Evolutionary conservation across 1,140 invertebrate species (phyloP).

Genomic region (Gryllus bimaculatus): DNA sequence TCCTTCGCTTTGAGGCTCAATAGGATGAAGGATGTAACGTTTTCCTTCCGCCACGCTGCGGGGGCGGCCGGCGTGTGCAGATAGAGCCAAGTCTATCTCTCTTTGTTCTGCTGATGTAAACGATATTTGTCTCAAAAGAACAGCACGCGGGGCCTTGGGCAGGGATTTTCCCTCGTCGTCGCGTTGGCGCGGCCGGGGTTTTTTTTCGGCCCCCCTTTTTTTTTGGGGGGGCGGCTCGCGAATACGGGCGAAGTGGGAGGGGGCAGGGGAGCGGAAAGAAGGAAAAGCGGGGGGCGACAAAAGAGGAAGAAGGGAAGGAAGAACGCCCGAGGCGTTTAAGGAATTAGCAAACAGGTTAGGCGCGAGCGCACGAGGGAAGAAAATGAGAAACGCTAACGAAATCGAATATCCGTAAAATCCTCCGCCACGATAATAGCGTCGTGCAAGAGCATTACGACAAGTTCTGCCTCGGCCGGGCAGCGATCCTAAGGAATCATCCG

Average conservation of each 20-base stretch:
- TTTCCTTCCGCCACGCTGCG: not conserved
- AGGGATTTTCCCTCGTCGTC: not conserved
- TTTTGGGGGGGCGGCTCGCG: not conserved
- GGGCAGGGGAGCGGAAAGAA: not conserved
- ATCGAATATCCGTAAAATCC: not conserved
- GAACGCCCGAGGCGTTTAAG: not conserved
- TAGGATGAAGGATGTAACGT: not conserved
- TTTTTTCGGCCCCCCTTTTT: too few relatives aligned
- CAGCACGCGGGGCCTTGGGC: not conserved
- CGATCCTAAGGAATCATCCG: not conserved
- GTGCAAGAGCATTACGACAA: not conserved
- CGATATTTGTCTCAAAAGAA: constrained; percentile 5
- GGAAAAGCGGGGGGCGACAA: not conserved
- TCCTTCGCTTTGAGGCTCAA: not conserved
- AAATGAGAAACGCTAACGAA: not conserved
- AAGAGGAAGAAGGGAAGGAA: not conserved
- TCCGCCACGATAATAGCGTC: not conserved
- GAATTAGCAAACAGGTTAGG: not conserved
- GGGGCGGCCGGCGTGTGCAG: too few relatives aligned
- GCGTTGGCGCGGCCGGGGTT: not conserved
- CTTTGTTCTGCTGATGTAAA: not conserved
- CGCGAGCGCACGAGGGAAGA: not conserved
- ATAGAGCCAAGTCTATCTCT: constrained; percentile 1
- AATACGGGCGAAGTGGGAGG: too few relatives aligned
- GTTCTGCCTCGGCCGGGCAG: not conserved